Evolutionary conservation across 2,888 invertebrate genomes (phyloP).

Genomic region (Drosophila lutescens): DNA sequence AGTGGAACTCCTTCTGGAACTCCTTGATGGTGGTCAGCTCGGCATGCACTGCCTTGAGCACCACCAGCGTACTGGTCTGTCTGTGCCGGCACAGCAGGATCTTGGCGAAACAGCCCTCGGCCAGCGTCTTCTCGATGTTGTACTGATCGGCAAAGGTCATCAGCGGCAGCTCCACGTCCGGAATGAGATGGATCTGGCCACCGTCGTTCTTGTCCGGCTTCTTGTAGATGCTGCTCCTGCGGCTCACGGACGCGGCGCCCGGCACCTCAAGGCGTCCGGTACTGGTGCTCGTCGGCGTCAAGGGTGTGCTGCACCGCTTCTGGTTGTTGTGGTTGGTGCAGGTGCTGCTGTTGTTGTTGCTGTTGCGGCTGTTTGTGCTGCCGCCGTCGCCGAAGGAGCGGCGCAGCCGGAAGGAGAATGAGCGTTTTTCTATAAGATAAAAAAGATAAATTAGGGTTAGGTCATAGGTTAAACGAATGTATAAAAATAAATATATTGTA

Average conservation of each 20-base stretch:
- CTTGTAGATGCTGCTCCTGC: constrained; percentile 83
- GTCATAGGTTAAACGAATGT: too few relatives aligned
- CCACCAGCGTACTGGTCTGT: constrained; percentile 87
- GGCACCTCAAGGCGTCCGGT: constrained; percentile 78
- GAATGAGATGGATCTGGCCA: constrained; percentile 85
- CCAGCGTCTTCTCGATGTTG: constrained; percentile 87
- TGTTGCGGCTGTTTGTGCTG: constrained; percentile 81
- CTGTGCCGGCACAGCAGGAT: constrained; percentile 87
- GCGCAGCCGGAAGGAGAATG: constrained; percentile 81
- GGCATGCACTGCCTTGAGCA: constrained; percentile 88
- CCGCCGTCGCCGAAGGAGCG: constrained; percentile 81
- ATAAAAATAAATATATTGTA: too few relatives aligned
- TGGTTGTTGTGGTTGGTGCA: constrained; percentile 80
- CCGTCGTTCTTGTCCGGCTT: constrained; percentile 84
- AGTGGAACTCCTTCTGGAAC: constrained; percentile 91
- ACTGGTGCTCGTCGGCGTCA: constrained; percentile 78
- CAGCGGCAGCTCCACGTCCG: constrained; percentile 85
- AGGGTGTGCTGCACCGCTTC: constrained; percentile 78
- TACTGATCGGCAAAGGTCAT: constrained; percentile 87
- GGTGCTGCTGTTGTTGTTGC: constrained; percentile 83
- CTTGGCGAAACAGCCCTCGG: constrained; percentile 89
- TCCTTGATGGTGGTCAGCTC: constrained; percentile 87
- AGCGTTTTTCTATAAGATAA: constrained; percentile 77
- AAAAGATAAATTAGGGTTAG: background rate
- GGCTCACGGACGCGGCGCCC: constrained; percentile 78